Percentiles rank a stretch among this genome's conserved stretches.
These are phyloP conservation scores for Pionites leucogaster DNA, from an alignment of 2,113 vertebrate genomes.

Conservation along the genomic window DNA sequence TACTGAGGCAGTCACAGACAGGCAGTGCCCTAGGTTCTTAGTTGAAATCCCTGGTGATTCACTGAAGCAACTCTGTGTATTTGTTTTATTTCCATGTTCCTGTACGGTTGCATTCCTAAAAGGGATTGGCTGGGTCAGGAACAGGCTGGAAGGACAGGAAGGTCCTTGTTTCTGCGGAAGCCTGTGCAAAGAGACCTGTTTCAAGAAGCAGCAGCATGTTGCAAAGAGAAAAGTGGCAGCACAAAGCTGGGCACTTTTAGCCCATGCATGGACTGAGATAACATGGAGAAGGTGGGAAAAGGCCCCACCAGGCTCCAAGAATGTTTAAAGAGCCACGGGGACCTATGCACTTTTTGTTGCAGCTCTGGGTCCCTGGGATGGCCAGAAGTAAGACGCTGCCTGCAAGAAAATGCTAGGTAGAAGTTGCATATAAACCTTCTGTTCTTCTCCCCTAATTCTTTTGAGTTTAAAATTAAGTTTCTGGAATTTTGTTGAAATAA, in stretches of 20 bases:
- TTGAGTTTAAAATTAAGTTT: background rate
- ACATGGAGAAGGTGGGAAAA: background rate
- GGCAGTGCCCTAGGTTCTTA: background rate
- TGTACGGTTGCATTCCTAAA: background rate
- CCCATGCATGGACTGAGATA: background rate
- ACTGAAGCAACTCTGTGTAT: background rate
- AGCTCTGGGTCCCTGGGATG: background rate
- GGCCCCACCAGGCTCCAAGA: background rate
- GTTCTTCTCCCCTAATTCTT: background rate
- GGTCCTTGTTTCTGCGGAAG: background rate
- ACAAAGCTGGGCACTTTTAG: background rate
- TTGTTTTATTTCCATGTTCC: background rate
- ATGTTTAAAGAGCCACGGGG: accelerated
- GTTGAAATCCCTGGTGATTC: background rate
- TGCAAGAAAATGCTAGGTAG: background rate
- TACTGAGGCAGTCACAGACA: background rate
- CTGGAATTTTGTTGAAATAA: background rate
- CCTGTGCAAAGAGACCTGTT: background rate
- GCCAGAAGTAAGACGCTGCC: background rate
- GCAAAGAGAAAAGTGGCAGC: background rate
- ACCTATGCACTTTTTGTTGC: background rate
- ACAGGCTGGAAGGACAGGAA: background rate
- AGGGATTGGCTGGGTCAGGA: background rate
- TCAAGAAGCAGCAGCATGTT: background rate
- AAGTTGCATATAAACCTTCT: background rate